Percentiles rank a stretch among this genome's conserved stretches.
These are phyloP conservation scores for Lydus trimaculatus DNA, from an alignment of 2,888 invertebrate genomes.

Conservation along the genomic window DNA sequence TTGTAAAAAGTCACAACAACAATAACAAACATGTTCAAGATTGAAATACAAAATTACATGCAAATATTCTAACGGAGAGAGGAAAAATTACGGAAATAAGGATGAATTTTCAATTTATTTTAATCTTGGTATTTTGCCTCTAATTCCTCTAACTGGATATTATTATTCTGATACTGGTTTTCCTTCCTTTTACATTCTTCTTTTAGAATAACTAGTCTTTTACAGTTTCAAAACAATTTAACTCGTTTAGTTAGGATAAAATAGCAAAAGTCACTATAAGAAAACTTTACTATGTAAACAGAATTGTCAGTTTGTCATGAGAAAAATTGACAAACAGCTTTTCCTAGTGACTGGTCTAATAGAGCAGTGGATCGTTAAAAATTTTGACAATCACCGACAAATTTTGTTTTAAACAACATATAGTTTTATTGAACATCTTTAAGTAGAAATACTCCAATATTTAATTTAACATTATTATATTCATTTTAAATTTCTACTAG, in stretches of 20 bases:
- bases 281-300: neutral
- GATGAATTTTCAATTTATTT: conserved; percentile 11
- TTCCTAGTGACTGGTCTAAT: neutral
- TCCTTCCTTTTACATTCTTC: neutral
- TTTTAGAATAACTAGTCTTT: neutral
- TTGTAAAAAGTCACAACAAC: conserved; percentile 5
- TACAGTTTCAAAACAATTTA: neutral
- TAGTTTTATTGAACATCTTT: too few relatives aligned
- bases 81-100: conserved; percentile 27
- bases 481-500: neutral
- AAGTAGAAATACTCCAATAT: too few relatives aligned
- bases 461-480: neutral
- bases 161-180: neutral
- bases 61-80: conserved; percentile 15
- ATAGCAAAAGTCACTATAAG: neutral
- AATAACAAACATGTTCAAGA: conserved; percentile 20
- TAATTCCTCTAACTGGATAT: neutral
- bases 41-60: conserved; percentile 19
- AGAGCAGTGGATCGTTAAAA: neutral
- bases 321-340: neutral
- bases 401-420: too few relatives aligned
- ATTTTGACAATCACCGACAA: too few relatives aligned
- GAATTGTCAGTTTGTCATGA: neutral
- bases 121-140: conserved; percentile 12
- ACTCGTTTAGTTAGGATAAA: neutral